A percentile compares a stretch with the other conserved stretches of the same genome.
phyloP scores from a whole-genome alignment of 92 coral and sea anemone species.

The Meandrina meandrites region DNA sequence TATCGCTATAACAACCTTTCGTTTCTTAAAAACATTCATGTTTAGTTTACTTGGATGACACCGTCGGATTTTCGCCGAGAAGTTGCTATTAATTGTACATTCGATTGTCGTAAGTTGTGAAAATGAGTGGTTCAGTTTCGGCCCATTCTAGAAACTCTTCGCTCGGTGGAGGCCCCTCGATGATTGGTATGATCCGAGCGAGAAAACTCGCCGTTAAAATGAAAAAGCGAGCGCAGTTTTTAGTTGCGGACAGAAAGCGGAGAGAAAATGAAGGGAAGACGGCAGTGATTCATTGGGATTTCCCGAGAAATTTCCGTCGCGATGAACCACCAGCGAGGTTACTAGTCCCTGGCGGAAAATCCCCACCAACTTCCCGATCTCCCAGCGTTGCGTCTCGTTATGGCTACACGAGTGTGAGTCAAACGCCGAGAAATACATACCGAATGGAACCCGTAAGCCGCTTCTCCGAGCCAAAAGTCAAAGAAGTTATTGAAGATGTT shows the following conservation, averaged over 20 bases:
- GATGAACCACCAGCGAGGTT: conserved; percentile 41
- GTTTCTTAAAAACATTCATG: conserved; percentile 27
- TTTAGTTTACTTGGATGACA: conserved; percentile 19
- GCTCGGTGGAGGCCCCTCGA: conserved; percentile 70
- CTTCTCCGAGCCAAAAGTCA: conserved; percentile 75
- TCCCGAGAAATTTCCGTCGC: conserved; percentile 59
- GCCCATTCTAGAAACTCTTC: conserved; percentile 62
- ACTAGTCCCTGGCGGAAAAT: conserved; percentile 33
- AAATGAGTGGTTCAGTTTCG: conserved; percentile 47
- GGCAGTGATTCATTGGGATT: conserved; percentile 84
- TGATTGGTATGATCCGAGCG: conserved; percentile 98
- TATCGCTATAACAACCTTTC: conserved; percentile 86
- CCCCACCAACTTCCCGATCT: conserved; percentile 64
- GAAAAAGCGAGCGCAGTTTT: conserved; percentile 93
- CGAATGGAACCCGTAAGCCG: conserved; percentile 68
- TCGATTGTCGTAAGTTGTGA: conserved; percentile 2
- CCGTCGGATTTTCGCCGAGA: conserved; percentile 8
- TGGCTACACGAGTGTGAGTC: conserved; percentile 28
- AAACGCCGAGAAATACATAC: conserved; percentile 59
- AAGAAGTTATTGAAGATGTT: conserved; percentile 77
- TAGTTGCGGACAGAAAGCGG: conserved; percentile 83
- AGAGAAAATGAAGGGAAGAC: conserved; percentile 83
- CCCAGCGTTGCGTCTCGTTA: conserved; percentile 65
- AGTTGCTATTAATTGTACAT: background rate
- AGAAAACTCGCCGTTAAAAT: conserved; percentile 91